Conservation (phyloP, 2,797 vertebrate species). For the Xenops minutus region DNA sequence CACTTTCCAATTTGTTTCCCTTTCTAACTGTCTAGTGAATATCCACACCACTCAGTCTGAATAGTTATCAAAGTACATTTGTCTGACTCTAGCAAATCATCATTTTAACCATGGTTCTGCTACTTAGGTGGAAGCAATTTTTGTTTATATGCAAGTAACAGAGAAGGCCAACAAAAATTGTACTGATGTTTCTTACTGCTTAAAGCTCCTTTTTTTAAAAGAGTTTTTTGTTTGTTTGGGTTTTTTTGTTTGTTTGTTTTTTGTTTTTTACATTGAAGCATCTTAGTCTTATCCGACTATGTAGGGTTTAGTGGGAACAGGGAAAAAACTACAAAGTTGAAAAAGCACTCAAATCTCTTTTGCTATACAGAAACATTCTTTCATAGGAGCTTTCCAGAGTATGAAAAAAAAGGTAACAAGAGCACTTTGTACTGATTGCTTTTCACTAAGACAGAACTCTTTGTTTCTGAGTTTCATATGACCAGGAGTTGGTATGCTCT, state of each 20-base stretch:
- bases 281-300: neutral
- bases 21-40: neutral
- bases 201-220: neutral
- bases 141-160: neutral
- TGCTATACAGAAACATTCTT: neutral
- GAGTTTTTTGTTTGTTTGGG: no score
- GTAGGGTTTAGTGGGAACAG: neutral
- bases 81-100: neutral
- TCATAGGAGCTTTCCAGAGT: neutral
- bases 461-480: neutral
- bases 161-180: neutral
- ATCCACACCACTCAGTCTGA: neutral
- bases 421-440: neutral
- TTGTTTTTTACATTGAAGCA: neutral
- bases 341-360: neutral
- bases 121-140: neutral
- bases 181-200: neutral
- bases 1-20: neutral
- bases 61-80: neutral
- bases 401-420: neutral
- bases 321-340: neutral
- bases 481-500: neutral
- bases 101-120: neutral
- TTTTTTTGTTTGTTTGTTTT: no score
- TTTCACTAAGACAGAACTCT: neutral